Evolutionary conservation across 2,113 vertebrate genomes (phyloP).

Genomic region (Tychaedon coryphoeus): DNA sequence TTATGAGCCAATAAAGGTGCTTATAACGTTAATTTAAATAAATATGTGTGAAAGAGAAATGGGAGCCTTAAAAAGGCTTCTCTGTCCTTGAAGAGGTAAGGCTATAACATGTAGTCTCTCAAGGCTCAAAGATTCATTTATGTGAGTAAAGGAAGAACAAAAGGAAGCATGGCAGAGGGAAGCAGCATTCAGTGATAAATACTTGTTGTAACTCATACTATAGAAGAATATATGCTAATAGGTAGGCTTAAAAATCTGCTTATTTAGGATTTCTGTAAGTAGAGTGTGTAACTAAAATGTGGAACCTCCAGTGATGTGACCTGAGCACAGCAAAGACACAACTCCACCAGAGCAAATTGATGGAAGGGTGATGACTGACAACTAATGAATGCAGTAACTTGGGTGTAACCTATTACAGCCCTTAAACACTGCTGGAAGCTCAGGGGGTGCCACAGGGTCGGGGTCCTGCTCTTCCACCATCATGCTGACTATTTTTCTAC

Average conservation of each 20-base stretch:
- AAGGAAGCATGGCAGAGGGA: neutral
- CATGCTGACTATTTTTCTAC: accelerated
- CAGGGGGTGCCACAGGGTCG: neutral
- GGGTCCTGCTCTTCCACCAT: neutral
- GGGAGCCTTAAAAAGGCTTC: neutral
- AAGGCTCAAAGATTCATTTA: neutral
- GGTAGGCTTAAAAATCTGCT: neutral
- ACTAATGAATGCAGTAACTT: neutral
- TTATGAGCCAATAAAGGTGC: accelerated
- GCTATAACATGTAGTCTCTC: accelerated
- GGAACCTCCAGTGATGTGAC: neutral
- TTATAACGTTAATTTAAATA: neutral
- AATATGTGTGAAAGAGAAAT: accelerated
- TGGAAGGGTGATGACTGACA: neutral
- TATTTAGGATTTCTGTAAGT: neutral
- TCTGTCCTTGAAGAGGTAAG: too few relatives aligned
- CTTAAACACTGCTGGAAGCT: neutral
- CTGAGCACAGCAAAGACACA: neutral
- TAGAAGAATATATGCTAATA: neutral
- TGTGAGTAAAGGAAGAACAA: neutral
- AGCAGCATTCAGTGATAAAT: neutral
- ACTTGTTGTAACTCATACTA: neutral
- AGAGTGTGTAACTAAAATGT: accelerated
- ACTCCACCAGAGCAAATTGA: neutral
- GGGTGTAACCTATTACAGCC: accelerated